A percentile compares a stretch with the other conserved stretches of the same genome.
Conservation (phyloP, 2,888 invertebrate species). For the Bellardia pandia region DNA sequence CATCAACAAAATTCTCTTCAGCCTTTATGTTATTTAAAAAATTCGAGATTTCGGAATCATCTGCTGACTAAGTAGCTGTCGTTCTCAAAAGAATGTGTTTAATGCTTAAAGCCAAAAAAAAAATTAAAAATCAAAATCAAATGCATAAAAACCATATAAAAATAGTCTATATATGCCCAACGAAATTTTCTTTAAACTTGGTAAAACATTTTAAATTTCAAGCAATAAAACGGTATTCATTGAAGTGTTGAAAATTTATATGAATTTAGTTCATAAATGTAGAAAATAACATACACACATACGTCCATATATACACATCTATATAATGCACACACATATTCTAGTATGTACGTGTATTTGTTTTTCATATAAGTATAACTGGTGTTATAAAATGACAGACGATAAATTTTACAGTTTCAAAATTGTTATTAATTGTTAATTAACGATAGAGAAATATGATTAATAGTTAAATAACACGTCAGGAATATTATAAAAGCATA, state of each 20-base stretch:
- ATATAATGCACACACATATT: too few species aligned
- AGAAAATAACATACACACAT: neutral
- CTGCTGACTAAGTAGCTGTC: too few species aligned
- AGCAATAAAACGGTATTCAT: neutral
- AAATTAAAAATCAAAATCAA: neutral
- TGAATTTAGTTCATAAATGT: neutral
- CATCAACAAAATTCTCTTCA: too few species aligned
- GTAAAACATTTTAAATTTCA: neutral
- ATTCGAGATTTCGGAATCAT: too few species aligned
- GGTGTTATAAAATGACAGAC: constrained; percentile 58
- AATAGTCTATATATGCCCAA: neutral
- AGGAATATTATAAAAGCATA: constrained; percentile 32
- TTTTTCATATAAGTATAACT: constrained; percentile 1
- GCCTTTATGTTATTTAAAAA: too few species aligned
- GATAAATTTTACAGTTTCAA: constrained; percentile 72
- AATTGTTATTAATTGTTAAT: constrained; percentile 76
- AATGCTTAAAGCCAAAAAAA: too few species aligned
- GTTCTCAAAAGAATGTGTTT: too few species aligned
- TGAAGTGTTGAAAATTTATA: constrained; percentile 35
- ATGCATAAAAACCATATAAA: neutral
- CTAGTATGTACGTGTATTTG: neutral
- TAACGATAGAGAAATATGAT: constrained; percentile 72
- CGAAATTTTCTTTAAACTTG: neutral
- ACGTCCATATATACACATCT: neutral
- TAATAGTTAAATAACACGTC: constrained; percentile 70